Conservation (phyloP, 2,797 vertebrate species). For the Taeniopygia guttata region DNA sequence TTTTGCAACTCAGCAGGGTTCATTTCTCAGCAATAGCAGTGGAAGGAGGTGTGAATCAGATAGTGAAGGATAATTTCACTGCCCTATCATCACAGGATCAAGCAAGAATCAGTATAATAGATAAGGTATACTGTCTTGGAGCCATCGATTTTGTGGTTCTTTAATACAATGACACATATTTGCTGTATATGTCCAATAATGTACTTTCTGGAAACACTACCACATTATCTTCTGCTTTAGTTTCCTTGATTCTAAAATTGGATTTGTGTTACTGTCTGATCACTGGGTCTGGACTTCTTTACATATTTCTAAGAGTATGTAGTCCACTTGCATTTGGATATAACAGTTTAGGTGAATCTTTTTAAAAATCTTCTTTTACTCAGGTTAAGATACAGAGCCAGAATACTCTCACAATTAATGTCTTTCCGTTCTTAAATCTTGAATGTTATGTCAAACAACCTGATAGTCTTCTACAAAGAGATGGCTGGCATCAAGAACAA, state of each 20-base stretch:
- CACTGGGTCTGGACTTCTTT: neutral
- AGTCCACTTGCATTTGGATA: neutral
- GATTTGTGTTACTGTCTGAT: neutral
- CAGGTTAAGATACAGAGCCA: neutral
- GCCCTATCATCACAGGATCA: neutral
- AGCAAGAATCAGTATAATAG: neutral
- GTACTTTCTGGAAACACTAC: neutral
- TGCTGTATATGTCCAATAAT: neutral
- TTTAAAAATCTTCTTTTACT: neutral
- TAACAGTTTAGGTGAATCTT: neutral
- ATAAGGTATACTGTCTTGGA: neutral
- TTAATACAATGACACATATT: neutral
- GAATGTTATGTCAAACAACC: neutral
- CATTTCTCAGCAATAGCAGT: neutral
- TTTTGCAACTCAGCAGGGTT: neutral
- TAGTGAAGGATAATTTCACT: fast-evolving
- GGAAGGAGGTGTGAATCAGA: neutral
- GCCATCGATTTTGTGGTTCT: neutral
- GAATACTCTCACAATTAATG: neutral
- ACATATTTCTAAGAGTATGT: neutral
- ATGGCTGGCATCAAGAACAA: neutral
- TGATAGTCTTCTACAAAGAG: neutral
- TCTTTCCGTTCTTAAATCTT: neutral
- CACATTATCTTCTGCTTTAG: neutral
- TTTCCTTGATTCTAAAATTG: neutral